Base-by-base conservation (phyloP, 2,888 invertebrate species). In the Taenaris catops region DNA sequence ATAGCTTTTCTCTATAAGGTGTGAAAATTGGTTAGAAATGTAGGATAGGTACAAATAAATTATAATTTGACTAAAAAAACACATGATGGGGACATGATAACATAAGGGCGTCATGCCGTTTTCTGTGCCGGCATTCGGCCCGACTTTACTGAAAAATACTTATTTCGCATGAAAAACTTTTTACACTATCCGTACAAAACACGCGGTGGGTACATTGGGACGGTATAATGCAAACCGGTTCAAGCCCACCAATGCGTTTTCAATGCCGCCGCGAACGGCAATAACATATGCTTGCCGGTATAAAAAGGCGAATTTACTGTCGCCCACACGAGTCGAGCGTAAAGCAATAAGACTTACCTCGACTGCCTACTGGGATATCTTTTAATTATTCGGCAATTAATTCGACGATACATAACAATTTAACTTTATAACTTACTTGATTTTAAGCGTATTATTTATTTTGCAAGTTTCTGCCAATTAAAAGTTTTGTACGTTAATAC, bases 221-320 rank as follows among this genome's bases (percentile, higher is more conserved):
- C 50, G 57, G 67, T 65, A 72, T 75, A 71, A 74, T 72, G 47
- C 61, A 41, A 64, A 79, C 78, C 78, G 76, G 78, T 79, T 52
- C 16, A 38, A 45, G 64, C 66, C 78, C 80, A 75, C 78, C 73
- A 67, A 63, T 68, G 78, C 64, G 66, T 65, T 66, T 64, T 67
- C 64, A 66, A 64, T 67, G 55, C 55, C 48, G 51, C 49, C 50
- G 48, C 55, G 46, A 51, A 57, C 51, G 53, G 54, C 58, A 57
- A 63, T 63, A 74, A 75, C 75, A 79, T 60, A 75, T 73, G 79
- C 74, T 72, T 52, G 55, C 52, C 49, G 53, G n/a, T 58, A 64
- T 55, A 58, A 54, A 58, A 56, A 54, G 54, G 49, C 50, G 50
- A 55, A 43, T 49, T 53, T 50, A 51, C 48, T 47, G 44, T 45